Evolutionary conservation across 2,797 vertebrate genomes (phyloP).

Genomic region (Xenops minutus): DNA sequence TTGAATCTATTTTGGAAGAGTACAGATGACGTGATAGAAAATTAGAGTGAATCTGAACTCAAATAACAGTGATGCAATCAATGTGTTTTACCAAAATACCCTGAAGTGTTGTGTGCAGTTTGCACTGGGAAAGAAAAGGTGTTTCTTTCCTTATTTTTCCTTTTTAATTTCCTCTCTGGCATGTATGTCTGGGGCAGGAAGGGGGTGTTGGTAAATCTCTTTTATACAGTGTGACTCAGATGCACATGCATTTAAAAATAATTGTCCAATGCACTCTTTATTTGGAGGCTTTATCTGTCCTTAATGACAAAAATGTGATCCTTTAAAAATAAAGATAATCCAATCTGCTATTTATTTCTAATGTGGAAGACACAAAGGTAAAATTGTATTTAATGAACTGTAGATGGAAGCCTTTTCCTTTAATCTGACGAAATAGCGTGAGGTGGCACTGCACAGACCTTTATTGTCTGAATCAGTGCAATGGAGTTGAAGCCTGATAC

Average conservation of each 20-base stretch:
- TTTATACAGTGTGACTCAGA: not conserved
- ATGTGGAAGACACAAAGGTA: not conserved
- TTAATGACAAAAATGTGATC: not conserved
- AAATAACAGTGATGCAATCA: not conserved
- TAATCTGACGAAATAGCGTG: not conserved
- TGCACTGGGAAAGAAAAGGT: not conserved
- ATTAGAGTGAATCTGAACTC: constrained; percentile 35
- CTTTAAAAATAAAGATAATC: not conserved
- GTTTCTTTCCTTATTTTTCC: not conserved
- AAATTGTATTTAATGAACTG: not conserved
- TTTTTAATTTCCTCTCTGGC: not conserved
- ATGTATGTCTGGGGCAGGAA: not conserved
- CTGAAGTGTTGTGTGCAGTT: not conserved
- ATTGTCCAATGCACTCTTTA: not conserved
- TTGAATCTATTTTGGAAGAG: constrained; percentile 68
- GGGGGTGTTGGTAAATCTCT: not conserved
- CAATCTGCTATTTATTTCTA: not conserved
- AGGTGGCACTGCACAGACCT: not conserved
- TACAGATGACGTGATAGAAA: constrained; percentile 50
- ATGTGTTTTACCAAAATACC: not conserved
- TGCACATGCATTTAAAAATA: not conserved
- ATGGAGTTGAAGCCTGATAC: not conserved
- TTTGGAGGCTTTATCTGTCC: not conserved
- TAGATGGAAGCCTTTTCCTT: constrained; percentile 39
- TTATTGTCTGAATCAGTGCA: not conserved